These are phyloP conservation scores for Chymomyza costata DNA, from an alignment of 1,140 invertebrate species.

Conservation along the genomic window DNA sequence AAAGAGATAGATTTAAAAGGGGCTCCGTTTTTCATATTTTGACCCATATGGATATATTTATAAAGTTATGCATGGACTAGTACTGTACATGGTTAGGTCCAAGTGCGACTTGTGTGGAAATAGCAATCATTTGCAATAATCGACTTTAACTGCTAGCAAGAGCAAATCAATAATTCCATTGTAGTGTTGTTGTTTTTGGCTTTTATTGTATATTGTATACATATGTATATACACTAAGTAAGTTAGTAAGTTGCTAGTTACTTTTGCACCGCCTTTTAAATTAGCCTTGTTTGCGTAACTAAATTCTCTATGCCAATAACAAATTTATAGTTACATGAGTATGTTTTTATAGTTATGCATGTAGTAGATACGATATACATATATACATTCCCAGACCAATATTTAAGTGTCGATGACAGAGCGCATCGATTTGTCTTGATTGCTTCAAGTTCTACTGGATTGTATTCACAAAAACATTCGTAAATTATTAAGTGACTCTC, in stretches of 20 bases:
- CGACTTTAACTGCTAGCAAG: too few relatives aligned
- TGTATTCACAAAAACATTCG: conserved; percentile 17
- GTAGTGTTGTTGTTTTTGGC: too few relatives aligned
- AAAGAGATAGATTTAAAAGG: too few relatives aligned
- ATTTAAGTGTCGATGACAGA: conserved; percentile 32
- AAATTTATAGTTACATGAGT: conserved; percentile 25
- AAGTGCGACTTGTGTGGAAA: too few relatives aligned
- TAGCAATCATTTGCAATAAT: too few relatives aligned
- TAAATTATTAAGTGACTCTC: conserved; percentile 59
- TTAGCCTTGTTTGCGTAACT: conserved; percentile 49
- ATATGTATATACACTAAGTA: too few relatives aligned
- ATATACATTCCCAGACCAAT: conserved; percentile 32
- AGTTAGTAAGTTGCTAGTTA: conserved; percentile 22
- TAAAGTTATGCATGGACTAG: too few relatives aligned
- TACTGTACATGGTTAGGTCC: too few relatives aligned
- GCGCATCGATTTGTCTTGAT: conserved; percentile 23
- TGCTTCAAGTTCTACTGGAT: not conserved
- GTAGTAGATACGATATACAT: not conserved
- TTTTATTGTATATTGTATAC: too few relatives aligned
- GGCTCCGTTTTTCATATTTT: too few relatives aligned
- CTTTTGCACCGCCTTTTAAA: conserved; percentile 37
- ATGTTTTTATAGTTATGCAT: conserved; percentile 12
- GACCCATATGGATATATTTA: too few relatives aligned
- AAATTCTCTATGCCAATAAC: conserved; percentile 21
- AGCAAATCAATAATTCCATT: too few relatives aligned